A percentile compares a stretch with the other conserved stretches of the same genome.
Evolutionary conservation across 2,113 vertebrate species (phyloP).

Genomic region (Podilymbus podiceps): DNA sequence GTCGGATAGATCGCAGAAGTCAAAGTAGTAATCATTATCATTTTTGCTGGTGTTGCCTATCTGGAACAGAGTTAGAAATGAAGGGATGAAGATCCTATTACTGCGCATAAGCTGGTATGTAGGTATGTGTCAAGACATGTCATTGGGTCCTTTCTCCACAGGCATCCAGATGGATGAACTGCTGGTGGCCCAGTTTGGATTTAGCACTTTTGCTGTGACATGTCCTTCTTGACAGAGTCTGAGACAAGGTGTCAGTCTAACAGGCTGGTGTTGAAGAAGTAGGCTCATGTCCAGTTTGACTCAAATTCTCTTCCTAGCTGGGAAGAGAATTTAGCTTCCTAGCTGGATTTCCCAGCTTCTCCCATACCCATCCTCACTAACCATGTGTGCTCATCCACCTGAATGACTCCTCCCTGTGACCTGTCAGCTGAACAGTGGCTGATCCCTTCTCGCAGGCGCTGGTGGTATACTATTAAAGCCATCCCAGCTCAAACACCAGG

Average conservation of each 20-base stretch:
- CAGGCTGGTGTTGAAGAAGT: neutral
- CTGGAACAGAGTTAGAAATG: neutral
- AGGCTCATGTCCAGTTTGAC: neutral
- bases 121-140: too few relatives aligned
- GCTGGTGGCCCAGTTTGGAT: neutral
- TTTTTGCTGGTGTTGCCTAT: neutral
- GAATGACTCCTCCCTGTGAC: neutral
- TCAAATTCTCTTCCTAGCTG: neutral
- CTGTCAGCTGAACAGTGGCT: neutral
- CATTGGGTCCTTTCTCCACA: neutral
- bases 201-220: neutral
- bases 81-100: neutral
- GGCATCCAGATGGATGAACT: neutral
- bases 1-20: neutral
- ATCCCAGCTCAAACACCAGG: neutral
- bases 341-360: neutral
- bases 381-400: neutral
- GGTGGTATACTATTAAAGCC: neutral
- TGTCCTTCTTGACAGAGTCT: neutral
- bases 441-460: neutral
- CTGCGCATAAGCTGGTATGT: accelerated
- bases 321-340: neutral
- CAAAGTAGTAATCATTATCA: neutral
- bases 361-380: neutral
- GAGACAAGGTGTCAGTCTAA: neutral